A percentile compares a stretch with the other conserved stretches of the same genome.
Evolutionary conservation across 2,797 vertebrate genomes (phyloP).

Genomic region (Neosilurus hyrtlii): DNA sequence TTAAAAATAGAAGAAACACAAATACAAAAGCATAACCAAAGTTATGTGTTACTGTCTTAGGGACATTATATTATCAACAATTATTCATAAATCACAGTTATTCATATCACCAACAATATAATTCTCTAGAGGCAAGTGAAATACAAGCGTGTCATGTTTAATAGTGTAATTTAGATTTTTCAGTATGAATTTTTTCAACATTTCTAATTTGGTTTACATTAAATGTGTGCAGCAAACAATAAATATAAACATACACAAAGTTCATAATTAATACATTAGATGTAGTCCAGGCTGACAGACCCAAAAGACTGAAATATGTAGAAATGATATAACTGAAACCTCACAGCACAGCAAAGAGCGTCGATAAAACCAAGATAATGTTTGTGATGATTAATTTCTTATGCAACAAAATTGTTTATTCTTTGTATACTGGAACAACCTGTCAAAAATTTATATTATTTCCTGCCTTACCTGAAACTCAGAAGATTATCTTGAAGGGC

Average conservation of each 20-base stretch:
- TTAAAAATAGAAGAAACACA: neutral
- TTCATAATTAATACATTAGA: neutral
- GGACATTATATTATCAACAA: neutral
- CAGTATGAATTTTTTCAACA: neutral
- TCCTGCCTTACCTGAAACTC: too few relatives aligned
- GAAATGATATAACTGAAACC: neutral
- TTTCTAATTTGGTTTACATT: neutral
- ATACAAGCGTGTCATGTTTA: neutral
- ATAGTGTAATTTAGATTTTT: neutral
- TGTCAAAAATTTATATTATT: neutral
- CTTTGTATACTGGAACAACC: neutral
- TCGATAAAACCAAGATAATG: neutral
- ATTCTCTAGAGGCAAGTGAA: neutral
- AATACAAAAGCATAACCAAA: neutral
- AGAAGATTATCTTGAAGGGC: too few relatives aligned
- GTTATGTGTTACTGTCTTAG: too few relatives aligned
- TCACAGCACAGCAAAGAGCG: neutral
- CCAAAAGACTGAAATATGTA: neutral
- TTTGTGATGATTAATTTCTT: neutral
- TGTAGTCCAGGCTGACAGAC: neutral
- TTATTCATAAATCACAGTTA: too few relatives aligned
- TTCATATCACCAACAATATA: neutral
- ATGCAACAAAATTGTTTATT: neutral
- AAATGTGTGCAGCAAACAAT: neutral
- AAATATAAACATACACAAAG: neutral